Evolutionary conservation across 35 echinoderm and acorn worm species (phyloP).

Genomic region (Heliocidaris erythrogramma): DNA sequence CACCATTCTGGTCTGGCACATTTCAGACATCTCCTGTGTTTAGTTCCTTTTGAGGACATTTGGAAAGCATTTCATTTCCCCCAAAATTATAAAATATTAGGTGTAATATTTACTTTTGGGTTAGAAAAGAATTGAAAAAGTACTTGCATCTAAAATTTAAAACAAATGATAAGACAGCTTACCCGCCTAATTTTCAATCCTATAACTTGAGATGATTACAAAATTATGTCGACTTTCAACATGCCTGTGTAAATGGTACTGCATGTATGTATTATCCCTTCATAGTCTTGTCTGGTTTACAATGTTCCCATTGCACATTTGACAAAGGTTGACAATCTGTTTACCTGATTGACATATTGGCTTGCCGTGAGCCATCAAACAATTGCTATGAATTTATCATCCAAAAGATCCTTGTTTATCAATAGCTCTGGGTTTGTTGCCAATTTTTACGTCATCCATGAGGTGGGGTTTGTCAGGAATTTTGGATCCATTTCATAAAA

Average conservation of each 20-base stretch:
- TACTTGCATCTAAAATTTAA: no score
- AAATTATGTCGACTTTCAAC: background rate
- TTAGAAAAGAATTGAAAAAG: no score
- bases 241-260: background rate
- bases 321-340: background rate
- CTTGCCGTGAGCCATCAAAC: background rate
- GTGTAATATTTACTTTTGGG: no score
- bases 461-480: background rate
- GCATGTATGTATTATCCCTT: background rate
- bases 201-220: background rate
- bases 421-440: background rate
- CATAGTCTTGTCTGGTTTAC: background rate
- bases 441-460: background rate
- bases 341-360: background rate
- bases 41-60: no score
- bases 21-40: no score
- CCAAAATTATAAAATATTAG: no score
- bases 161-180: no score
- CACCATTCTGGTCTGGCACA: no score
- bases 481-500: background rate
- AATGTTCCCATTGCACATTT: background rate
- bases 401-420: background rate
- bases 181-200: no score
- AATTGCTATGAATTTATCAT: background rate
- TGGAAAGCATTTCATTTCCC: no score